Percentiles rank a stretch among this genome's conserved stretches.
Evolutionary conservation across 2,888 invertebrate genomes (phyloP).

Genomic region (Drosophila tanythrix): DNA sequence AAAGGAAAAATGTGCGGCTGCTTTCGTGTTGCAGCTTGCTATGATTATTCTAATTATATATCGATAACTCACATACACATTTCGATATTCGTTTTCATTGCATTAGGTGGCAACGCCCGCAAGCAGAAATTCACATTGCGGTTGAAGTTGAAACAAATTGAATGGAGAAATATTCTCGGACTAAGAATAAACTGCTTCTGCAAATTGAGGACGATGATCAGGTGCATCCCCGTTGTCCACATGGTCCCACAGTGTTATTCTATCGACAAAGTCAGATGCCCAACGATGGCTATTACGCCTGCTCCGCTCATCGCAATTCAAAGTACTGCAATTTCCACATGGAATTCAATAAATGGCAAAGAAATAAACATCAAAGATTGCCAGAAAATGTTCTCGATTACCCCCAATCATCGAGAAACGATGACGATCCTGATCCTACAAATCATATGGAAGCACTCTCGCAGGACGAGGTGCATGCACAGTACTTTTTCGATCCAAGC

Average conservation of each 20-base stretch:
- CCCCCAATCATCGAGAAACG: constrained; percentile 22
- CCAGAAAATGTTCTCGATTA: constrained; percentile 14
- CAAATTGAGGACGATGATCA: constrained; percentile 85
- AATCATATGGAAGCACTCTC: constrained; percentile 89
- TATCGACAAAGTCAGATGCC: constrained; percentile 82
- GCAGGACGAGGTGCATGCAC: constrained; percentile 93
- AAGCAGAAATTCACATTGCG: constrained; percentile 2
- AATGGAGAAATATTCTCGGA: constrained; percentile 11
- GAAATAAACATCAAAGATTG: neutral
- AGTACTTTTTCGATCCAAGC: constrained; percentile 92
- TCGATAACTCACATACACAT: constrained; percentile 2
- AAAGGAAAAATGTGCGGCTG: constrained; percentile 56
- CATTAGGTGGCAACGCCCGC: constrained; percentile 15
- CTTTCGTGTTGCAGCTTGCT: constrained; percentile 51
- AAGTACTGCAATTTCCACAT: constrained; percentile 91
- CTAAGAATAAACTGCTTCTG: constrained; percentile 59
- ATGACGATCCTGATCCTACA: constrained; percentile 86
- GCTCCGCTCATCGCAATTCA: constrained; percentile 93
- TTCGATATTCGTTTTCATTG: constrained; percentile 10
- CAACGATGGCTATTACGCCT: constrained; percentile 88
- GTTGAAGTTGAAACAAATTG: constrained; percentile 23
- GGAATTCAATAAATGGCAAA: constrained; percentile 52
- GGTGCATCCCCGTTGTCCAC: constrained; percentile 89
- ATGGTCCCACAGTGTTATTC: constrained; percentile 92
- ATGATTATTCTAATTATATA: constrained; percentile 15